Percentiles rank a stretch among this genome's conserved stretches.
phyloP scores from a whole-genome alignment of 2,888 invertebrate genomes.

The Rhabditoides inermis region DNA sequence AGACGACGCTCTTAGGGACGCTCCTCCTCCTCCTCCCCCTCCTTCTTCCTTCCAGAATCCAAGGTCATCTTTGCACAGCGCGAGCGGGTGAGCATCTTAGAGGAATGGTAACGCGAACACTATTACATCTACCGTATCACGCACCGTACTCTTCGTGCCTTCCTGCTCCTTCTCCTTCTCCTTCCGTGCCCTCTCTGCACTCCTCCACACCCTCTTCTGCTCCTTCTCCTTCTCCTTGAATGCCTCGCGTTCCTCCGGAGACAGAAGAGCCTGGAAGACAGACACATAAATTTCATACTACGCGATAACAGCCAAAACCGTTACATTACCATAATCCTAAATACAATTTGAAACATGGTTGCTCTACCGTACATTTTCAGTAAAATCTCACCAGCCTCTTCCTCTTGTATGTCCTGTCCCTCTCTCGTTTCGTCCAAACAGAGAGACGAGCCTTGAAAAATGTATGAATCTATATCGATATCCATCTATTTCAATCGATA shows the following conservation, averaged over 20 bases:
- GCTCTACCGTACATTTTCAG: neutral
- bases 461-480: neutral
- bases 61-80: too few relatives aligned
- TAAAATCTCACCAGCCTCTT: neutral
- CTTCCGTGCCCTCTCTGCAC: neutral
- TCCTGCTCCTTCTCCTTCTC: neutral
- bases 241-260: neutral
- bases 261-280: neutral
- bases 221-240: neutral
- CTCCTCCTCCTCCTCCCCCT: too few relatives aligned
- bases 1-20: too few relatives aligned
- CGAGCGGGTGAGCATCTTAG: too few relatives aligned
- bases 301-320: too few relatives aligned
- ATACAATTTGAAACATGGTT: too few relatives aligned
- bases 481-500: too few relatives aligned
- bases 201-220: neutral
- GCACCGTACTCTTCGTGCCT: neutral
- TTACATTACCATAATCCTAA: too few relatives aligned
- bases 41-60: too few relatives aligned
- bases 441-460: neutral
- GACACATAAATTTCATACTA: constrained; percentile 1
- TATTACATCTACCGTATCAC: too few relatives aligned
- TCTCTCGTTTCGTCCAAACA: neutral
- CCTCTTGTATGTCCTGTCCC: neutral
- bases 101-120: too few relatives aligned